These are phyloP conservation scores for Drosophila trichaetosa DNA, from an alignment of 2,888 invertebrate genomes.

Conservation along the genomic window DNA sequence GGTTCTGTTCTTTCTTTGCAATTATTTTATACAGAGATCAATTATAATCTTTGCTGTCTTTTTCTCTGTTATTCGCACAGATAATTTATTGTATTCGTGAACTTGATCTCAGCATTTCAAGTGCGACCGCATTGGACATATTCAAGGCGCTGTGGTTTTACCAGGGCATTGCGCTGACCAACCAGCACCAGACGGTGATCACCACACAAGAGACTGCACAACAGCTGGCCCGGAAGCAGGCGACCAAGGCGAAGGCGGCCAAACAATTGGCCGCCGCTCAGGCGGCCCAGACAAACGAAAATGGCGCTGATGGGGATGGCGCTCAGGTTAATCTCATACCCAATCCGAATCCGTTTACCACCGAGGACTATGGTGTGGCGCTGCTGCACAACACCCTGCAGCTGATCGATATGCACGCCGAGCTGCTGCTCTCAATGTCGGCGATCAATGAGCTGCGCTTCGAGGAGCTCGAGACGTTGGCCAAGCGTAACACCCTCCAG, in stretches of 20 bases:
- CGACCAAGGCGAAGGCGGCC: constrained; percentile 70
- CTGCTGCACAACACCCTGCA: constrained; percentile 84
- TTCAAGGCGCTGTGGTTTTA: constrained; percentile 85
- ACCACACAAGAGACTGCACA: constrained; percentile 74
- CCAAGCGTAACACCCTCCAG: constrained; percentile 83
- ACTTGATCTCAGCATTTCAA: constrained; percentile 84
- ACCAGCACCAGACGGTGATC: constrained; percentile 80
- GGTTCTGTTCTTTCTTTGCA: background rate
- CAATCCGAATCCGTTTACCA: constrained; percentile 83
- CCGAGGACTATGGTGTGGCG: constrained; percentile 84
- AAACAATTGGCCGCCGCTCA: constrained; percentile 53
- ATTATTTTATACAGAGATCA: background rate
- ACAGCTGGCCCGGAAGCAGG: constrained; percentile 60
- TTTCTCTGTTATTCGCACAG: constrained; percentile 32
- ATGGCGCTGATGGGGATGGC: constrained; percentile 46
- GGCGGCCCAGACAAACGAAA: constrained; percentile 57
- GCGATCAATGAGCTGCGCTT: constrained; percentile 83
- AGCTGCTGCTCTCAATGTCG: constrained; percentile 79
- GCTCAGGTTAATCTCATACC: constrained; percentile 65
- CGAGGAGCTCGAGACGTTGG: constrained; percentile 85
- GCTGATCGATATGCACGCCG: constrained; percentile 85
- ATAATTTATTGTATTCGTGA: constrained; percentile 84
- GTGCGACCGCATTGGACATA: constrained; percentile 84
- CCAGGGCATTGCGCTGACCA: constrained; percentile 82
- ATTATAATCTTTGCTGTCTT: background rate